A percentile compares a stretch with the other conserved stretches of the same genome.
These are phyloP conservation scores for Orthonychiurus folsomi DNA, from an alignment of 2,888 invertebrate species.

Conservation along the genomic window DNA sequence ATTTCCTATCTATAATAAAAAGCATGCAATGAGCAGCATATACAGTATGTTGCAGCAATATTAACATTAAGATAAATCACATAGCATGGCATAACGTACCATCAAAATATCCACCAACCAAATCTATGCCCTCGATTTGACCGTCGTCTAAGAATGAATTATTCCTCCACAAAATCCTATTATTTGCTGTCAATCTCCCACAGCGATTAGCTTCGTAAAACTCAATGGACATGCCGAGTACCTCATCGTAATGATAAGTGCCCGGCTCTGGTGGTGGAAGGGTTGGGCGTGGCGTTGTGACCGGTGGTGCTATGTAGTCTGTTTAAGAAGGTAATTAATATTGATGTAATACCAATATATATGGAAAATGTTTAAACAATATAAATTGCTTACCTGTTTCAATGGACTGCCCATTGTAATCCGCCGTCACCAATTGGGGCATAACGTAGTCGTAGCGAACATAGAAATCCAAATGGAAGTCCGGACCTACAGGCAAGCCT, in stretches of 20 bases:
- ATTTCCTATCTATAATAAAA: not conserved
- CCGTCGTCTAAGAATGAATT: conserved; percentile 15
- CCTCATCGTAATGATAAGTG: conserved; percentile 46
- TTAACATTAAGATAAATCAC: not conserved
- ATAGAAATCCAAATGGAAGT: conserved; percentile 15
- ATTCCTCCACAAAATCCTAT: conserved; percentile 8
- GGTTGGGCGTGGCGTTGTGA: conserved; percentile 10
- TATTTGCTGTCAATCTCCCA: conserved; percentile 8
- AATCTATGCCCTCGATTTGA: conserved; percentile 42
- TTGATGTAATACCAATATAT: not conserved
- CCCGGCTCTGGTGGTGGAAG: conserved; percentile 14
- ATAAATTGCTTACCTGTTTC: conserved; percentile 14
- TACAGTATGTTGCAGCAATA: no score
- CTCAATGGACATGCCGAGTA: conserved; percentile 48
- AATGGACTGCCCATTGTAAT: conserved; percentile 12
- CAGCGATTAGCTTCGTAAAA: conserved; percentile 53
- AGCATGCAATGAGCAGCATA: no score
- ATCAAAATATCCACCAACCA: conserved; percentile 53
- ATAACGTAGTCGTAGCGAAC: conserved; percentile 14
- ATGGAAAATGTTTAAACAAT: no score
- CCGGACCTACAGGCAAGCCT: not conserved
- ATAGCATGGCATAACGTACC: conserved; percentile 42
- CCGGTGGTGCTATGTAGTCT: conserved; percentile 16
- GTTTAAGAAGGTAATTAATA: not conserved
- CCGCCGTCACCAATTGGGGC: conserved; percentile 18